A percentile compares a stretch with the other conserved stretches of the same genome.
These are phyloP conservation scores for Altica lythri DNA, from an alignment of 2,888 invertebrate genomes.

Conservation along the genomic window DNA sequence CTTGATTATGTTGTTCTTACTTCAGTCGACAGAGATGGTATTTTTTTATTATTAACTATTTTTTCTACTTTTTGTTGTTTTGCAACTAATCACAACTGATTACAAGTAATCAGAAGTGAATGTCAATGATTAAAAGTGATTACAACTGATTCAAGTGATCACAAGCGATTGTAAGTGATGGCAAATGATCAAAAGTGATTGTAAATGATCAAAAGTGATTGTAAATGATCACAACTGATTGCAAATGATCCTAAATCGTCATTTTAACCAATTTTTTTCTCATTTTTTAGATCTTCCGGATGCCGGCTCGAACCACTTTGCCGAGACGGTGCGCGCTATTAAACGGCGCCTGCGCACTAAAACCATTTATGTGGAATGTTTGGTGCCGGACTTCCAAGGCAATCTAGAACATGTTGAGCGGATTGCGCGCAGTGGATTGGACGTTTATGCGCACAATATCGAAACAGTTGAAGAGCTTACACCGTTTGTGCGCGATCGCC, in stretches of 20 bases:
- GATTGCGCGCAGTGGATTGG: constrained; percentile 82
- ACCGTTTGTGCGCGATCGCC: constrained; percentile 88
- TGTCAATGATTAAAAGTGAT: too few relatives aligned
- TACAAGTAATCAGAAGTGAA: too few relatives aligned
- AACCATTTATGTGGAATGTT: constrained; percentile 90
- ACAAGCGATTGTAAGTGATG: too few relatives aligned
- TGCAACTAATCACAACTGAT: too few relatives aligned
- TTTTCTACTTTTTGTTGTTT: too few relatives aligned
- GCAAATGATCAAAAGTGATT: too few relatives aligned
- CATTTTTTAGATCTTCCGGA: constrained; percentile 86
- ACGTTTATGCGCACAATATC: constrained; percentile 98
- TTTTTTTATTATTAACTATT: too few relatives aligned
- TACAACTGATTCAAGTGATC: too few relatives aligned
- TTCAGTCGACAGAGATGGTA: constrained; percentile 97
- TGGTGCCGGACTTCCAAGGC: constrained; percentile 96
- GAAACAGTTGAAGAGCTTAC: constrained; percentile 94
- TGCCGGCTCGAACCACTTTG: constrained; percentile 93
- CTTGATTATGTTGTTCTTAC: constrained; percentile 97
- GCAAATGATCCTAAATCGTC: too few relatives aligned
- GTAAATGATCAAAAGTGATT: too few relatives aligned
- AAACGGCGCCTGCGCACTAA: constrained; percentile 84
- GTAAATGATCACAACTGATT: too few relatives aligned
- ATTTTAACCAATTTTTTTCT: constrained; percentile 2
- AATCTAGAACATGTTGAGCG: constrained; percentile 72
- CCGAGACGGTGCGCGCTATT: constrained; percentile 86